Percentiles rank a stretch among this genome's conserved stretches.
Conservation (phyloP, 2,113 vertebrate genomes). For the Gopherus evgoodei region DNA sequence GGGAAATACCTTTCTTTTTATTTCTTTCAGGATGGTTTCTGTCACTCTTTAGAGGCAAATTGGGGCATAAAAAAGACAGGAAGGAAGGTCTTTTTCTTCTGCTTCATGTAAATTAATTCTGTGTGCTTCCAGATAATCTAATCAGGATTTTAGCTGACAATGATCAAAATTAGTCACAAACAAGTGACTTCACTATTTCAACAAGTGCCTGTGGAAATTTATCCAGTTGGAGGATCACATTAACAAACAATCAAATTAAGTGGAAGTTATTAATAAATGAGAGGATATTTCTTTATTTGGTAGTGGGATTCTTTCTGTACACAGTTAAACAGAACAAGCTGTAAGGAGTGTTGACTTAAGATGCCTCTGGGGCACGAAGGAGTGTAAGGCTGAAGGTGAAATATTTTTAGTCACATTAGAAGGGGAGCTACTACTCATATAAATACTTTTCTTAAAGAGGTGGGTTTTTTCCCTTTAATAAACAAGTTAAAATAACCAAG, state of each 20-base stretch:
- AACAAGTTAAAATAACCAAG: not conserved
- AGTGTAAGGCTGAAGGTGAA: not conserved
- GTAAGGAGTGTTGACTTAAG: not conserved
- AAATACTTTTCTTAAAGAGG: not conserved
- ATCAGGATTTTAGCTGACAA: not conserved
- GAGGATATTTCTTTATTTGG: not conserved
- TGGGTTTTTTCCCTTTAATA: not conserved
- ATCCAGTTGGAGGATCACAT: not conserved
- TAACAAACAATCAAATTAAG: slow-evolving; percentile 10
- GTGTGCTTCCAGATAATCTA: not conserved
- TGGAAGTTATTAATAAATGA: not conserved
- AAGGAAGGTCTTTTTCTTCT: not conserved
- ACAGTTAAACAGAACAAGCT: not conserved
- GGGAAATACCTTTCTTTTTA: not conserved
- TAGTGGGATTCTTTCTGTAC: not conserved
- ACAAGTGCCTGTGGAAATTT: not conserved
- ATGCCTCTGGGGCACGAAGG: not conserved
- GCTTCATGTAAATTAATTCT: not conserved
- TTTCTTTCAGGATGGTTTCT: not conserved
- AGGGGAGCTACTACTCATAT: not conserved
- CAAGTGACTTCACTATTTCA: not conserved
- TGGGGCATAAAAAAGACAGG: not conserved
- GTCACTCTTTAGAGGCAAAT: not conserved
- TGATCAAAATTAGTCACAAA: not conserved
- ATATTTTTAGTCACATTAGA: not conserved